Base-by-base conservation (phyloP, 1,140 invertebrate genomes). In the Phenacoccus solenopsis region DNA sequence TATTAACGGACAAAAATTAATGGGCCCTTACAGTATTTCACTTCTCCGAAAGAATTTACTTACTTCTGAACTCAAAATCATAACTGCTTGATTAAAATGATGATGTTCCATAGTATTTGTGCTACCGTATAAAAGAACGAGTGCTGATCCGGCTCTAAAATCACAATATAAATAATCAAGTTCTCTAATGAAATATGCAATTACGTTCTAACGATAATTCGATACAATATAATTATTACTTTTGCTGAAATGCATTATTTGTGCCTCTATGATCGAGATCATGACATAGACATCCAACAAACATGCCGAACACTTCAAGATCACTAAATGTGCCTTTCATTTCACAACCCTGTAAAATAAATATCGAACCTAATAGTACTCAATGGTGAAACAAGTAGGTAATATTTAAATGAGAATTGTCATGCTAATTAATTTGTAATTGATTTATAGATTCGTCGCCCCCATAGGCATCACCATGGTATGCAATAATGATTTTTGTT, bases 231-330 rank as follows among this genome's bases (percentile, higher is more conserved):
- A 49, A 49, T 9, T 9, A 77, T 84, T 80, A 87, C 83, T 84
- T 84, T 71, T 88, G 84, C 80, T 90, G 88, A 77, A 88, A 89
- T 21, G 82, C 81, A 76, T 88, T 88, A 70, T 87, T 89, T 71
- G 88, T 90, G 16, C 88, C 88, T 49, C 80, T 73, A 73, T 84
- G 83, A 76, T 89, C 87, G 38, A 88, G 78, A 77, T 88, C 87
- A 76, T 90, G 87, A 74, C 87, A 88, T 2, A 89, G 78, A 75
- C 86, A 87, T 1, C 87, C 86, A 24, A 90, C 84, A 72, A 87
- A 84, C 70, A 89, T 79, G 21, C 84, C 85, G 10, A 89, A 75
- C 68, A 84, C 83, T 81, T 88, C 83, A 21, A 86, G 75, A 71
- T 84, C 83, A 28, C 82, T 83, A 64, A 84, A 77, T 1, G 81